Percentiles rank a stretch among this genome's conserved stretches.
Conservation (phyloP, 2,888 invertebrate genomes). For the Cerceris rybyensis region DNA sequence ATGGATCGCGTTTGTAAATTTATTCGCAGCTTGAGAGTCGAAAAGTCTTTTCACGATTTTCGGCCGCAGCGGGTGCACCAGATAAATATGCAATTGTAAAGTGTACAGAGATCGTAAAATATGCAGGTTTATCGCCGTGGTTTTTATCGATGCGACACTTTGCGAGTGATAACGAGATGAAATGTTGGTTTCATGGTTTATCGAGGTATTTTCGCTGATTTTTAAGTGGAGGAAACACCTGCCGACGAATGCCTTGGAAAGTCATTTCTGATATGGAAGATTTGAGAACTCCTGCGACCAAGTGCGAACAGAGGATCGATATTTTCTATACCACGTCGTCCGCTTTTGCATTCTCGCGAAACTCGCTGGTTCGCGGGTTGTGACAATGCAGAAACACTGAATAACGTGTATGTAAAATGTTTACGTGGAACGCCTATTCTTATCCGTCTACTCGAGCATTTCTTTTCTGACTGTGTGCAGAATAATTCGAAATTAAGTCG, state of each 20-base stretch:
- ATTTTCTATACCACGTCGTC: slow-evolving; percentile 47
- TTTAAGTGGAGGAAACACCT: background rate
- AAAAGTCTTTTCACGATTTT: too few relatives aligned
- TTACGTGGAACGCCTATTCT: too few relatives aligned
- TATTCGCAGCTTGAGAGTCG: too few relatives aligned
- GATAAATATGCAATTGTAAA: background rate
- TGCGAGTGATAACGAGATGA: background rate
- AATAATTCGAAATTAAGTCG: too few relatives aligned
- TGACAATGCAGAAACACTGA: too few relatives aligned
- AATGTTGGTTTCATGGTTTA: background rate
- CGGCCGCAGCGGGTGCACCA: too few relatives aligned
- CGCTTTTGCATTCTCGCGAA: slow-evolving; percentile 37
- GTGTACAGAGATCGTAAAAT: background rate
- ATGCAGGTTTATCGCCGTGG: background rate
- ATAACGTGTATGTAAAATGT: too few relatives aligned
- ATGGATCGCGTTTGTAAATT: too few relatives aligned
- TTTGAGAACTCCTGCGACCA: slow-evolving; percentile 64
- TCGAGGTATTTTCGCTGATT: background rate
- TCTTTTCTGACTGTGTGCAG: too few relatives aligned
- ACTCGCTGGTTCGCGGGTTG: slow-evolving; percentile 29
- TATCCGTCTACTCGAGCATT: too few relatives aligned
- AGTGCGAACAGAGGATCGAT: slow-evolving; percentile 52
- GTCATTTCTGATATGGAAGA: slow-evolving; percentile 40
- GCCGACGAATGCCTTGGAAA: slow-evolving; percentile 9
- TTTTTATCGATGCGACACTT: background rate